Evolutionary conservation across 2,113 vertebrate genomes (phyloP), one percentile per base, ranked within the genome.

Genomic region (Cisticola juncidis): DNA sequence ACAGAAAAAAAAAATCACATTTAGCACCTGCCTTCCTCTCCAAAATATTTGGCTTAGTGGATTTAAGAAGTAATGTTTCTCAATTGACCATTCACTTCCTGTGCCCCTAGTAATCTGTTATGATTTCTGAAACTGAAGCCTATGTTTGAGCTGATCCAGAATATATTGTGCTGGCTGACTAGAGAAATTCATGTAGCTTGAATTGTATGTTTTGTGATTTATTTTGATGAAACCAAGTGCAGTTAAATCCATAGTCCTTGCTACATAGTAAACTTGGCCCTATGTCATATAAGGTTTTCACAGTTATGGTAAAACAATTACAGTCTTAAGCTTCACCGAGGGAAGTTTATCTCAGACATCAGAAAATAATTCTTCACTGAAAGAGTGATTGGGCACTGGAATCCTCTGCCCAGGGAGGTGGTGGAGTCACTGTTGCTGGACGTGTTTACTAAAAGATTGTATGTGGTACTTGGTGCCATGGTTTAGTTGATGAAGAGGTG

Each of bases 1-100:
- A 51, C 18, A 57, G 35, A n/a, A 44, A 93, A 88, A n/a, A 44
- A 93, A 88, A 90, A 11, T 60, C n/a, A 78, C 61, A 65, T 86
- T 88, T 81, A 81, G 31, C 80, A 57, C 26, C 28, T 61, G 29
- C 24, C 14, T 66, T 72, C 29, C 17, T 69, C 23, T 72, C 73
- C 93, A 85, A 81, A 68, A 74, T 60, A 71, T 72, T 88, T 93
- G 53, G 54, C 36, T 86, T 60, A 11, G 14, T 53, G 42, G 24
- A 4, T 65, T 48, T 83, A 73, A 90, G 11, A 86, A 14, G 19
- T 88, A 86, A 93, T 42, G 17, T 60, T 68, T 15, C 36, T 77
- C 69, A 79, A 76, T 14, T 78, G 51, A 18, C 40, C 50, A 29
- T 66, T 92, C 26, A 29, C 29, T 80, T 83, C 33, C 28, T 66